Base-by-base conservation (phyloP, 2,113 vertebrate genomes). In the Sinocyclocheilus anshuiensis region DNA sequence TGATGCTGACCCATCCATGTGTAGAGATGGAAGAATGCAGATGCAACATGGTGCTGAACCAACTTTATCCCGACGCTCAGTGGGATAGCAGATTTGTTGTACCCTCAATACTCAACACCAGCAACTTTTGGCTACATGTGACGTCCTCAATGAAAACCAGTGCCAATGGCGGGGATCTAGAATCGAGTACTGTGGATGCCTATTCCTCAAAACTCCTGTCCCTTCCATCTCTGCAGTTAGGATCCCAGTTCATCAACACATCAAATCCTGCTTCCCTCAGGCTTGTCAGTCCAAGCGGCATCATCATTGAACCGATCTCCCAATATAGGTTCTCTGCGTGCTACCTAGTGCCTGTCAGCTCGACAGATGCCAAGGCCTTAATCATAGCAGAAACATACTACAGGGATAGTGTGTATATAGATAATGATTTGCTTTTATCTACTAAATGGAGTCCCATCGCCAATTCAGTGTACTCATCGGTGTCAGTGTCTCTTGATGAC, bases 1-100 rank as follows among this genome's bases (percentile, higher is more conserved):
- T 94, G 4, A 87, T 94, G 22, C 88, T 95, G 0, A 86, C 89
- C 59, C 92, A 95, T 79, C 57, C 92, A 0, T 95, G 95, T 4
- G 69, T 89, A 3, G 3, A 83, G 0, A 22, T 1, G 1, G 0
- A 0, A 0, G 0, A 0, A 33, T 95, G 94, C 84, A 87, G 13
- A 18, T 95, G 95, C 1, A 88, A 88, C 9, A 67, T 93, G 80
- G 83, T 94, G 39, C 84, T 89, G 77, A 83, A 86, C 6, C 18
- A 79, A 11, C 76, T 95, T 57, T 45, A 16, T 0, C 92, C 94
- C 0, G n/a, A 42, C 15, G 0, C 0, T 0, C 0, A 13, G 0
- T 0, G 26, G 0, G 53, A 0, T 4, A 39, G 20, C 0, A 85
- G 1, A 0, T 95, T 92, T 87, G 24, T 89, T 3, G 15, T 94